Base-by-base conservation (phyloP, 2,113 vertebrate species). In the Labeo catla region DNA sequence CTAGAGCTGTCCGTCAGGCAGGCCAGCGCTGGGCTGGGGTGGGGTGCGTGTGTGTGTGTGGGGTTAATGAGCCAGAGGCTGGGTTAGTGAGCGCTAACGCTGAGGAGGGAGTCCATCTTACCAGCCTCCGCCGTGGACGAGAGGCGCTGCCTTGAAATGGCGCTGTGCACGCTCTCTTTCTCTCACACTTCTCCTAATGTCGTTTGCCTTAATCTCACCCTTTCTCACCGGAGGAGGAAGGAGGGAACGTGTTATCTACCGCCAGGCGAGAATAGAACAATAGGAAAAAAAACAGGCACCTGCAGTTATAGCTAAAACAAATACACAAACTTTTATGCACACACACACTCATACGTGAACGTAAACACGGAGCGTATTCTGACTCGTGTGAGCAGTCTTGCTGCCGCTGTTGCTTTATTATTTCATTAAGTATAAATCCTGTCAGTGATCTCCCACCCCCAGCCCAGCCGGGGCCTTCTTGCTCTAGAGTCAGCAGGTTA, bases 351-450 rank as follows among this genome's bases (percentile, higher is more conserved):
- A 39, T 19, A 61, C 21, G 8, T 1, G 8, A 76, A 54, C 86
- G 92, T 89, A 91, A 93, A 93, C 90, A 93, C 89, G 59, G 80
- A 93, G 87, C 89, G 68, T 91, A 91, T 91, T 91, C 93, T 93
- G 91, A 90, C 90, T 94, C 91, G 92, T 94, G 93, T 93, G 93
- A 95, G 95, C 92, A 93, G 94, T 95, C 59, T 39, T 83, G 73
- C 72, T 91, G 91, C 94, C 93, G 95, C 80, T 91, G 91, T 91
- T 93, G 93, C 96, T 96, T 97, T 98, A 98, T 98, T 97, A 97
- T 97, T 98, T 98, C 96, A 98, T 98, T 97, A 98, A 97, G 96
- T 96, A 96, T 96, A 95, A 95, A 95, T 95, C 95, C 94, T 95
- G 93, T 92, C 92, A 93, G 93, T 91, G 93, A 90, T 91, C 91